Base-by-base conservation (phyloP, 1,140 invertebrate species). In the Bombus terrestris region DNA sequence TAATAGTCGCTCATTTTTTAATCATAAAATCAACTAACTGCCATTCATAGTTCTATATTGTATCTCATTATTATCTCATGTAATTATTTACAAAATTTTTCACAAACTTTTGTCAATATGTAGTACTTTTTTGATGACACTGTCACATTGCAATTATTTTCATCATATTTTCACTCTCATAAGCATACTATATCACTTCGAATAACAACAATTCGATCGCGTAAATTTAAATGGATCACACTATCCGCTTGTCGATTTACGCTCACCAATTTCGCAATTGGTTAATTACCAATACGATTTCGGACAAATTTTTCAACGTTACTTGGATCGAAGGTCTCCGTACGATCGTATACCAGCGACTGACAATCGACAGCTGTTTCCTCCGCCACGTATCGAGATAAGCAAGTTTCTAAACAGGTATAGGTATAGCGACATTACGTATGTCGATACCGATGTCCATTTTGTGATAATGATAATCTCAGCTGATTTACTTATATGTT, bases 371-470 rank as follows among this genome's bases (percentile, higher is more conserved):
- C 73, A 35, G 12, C 15, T 13, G 32, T 68, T 83, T 57, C 62
- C 62, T n/a, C 35, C 22, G 10, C 57, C 62, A 57, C 73, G 28
- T 77, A 77, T 47, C 41, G 41, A 41, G 74, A 83, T 83, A 83
- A 83, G 81, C 43, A 53, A 39, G 25, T n/a, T 35, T 41, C 13
- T 32, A 6, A 57, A 77, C 62, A 77, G 73, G 59, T 74, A 74
- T 43, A 39, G 28, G 0, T 2, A 18, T 75, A 35, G 10, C 18
- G 47, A 32, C 1, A 25, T 43, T 13, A 28, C 41, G 15, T 25
- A 1, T 32, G 15, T 0, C 25, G 25, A 41, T 59, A 43, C 10
- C 1, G 43, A 53, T 68, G 22, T 3, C 1, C 35, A 41, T 77
- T 18, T 25, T 64, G 32, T 10, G 72, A 82, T 64, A 74, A 75